Evolutionary conservation across 2,797 vertebrate genomes (phyloP), one percentile per base, ranked within the genome.

Genomic region (Falco columbarius): DNA sequence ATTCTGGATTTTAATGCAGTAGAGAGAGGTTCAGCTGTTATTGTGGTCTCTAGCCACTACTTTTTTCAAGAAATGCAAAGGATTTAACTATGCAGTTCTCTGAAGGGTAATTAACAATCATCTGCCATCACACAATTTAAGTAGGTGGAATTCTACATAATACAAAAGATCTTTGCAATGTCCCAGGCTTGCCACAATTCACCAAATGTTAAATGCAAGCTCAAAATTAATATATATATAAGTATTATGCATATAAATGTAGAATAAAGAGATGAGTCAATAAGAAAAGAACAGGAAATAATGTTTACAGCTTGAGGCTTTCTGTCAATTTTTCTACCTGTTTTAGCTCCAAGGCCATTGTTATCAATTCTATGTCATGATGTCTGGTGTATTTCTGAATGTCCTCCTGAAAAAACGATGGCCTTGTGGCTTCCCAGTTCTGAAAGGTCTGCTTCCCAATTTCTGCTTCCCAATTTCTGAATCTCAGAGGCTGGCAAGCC

Each of bases 1-100:
- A 89, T n/a, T 38, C 44, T 56, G 84, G 84, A 94, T 94, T 96
- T 95, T 77, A 91, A 55, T 30, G 88, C 66, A 94, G 83, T 79
- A 89, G 85, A 93, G 30, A 89, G 52, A 96, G 54, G 90, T 93
- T 89, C 88, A 94, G 89, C 14, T 93, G 62, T 90, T 92, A 83
- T 15, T 71, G 51, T 91, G 90, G 52, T 93, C 93, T 95, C 73
- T 71, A 92, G 93, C 66, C 63, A 72, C 51, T 80, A 88, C 29
- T 71, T 92, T 94, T 89, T 81, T 40, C 6, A 82, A 94, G 91
- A 96, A 90, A 75, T 55, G 54, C 32, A 81, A 12, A 18, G 30
- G 59, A 89, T 95, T 96, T 97, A 94, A 92, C 90, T 55, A 40
- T 4, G 40, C 67, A 89, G 42, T 56, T 93, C 47, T 65, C 42